These are phyloP conservation scores for Adoxophyes honmai DNA, from an alignment of 1,140 invertebrate genomes.

Conservation along the genomic window DNA sequence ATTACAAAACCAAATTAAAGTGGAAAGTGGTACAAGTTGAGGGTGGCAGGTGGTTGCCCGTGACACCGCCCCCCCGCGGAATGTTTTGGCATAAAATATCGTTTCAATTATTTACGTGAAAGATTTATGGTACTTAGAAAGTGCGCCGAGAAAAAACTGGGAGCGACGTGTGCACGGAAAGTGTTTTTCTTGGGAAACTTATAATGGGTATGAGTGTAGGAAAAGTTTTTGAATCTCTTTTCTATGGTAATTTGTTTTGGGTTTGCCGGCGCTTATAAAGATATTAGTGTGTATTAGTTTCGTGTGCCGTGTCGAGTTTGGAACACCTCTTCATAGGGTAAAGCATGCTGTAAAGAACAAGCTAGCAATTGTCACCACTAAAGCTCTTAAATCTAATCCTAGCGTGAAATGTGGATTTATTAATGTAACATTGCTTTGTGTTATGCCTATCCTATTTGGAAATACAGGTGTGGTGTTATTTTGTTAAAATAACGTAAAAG, in stretches of 20 bases:
- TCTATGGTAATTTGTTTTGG: constrained; percentile 75
- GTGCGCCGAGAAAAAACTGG: constrained; percentile 72
- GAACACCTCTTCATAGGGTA: too few species aligned
- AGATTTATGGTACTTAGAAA: constrained; percentile 76
- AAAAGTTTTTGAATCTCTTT: constrained; percentile 73
- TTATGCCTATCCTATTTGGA: too few species aligned
- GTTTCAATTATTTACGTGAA: constrained; percentile 77
- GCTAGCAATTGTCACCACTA: too few species aligned
- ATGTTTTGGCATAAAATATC: constrained; percentile 78
- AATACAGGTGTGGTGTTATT: too few species aligned
- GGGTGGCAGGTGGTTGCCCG: constrained; percentile 58
- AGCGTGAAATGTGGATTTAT: too few species aligned
- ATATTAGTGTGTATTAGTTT: constrained; percentile 50
- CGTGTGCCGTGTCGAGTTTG: too few species aligned
- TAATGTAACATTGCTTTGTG: too few species aligned
- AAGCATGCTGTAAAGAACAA: too few species aligned
- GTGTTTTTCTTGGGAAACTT: constrained; percentile 75
- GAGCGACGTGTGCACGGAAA: constrained; percentile 74
- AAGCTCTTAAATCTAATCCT: too few species aligned
- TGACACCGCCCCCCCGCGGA: constrained; percentile 67
- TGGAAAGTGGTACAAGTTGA: constrained; percentile 74
- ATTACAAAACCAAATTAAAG: constrained; percentile 77
- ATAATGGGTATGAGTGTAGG: constrained; percentile 73
- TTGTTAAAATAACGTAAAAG: too few species aligned
- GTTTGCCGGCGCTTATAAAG: constrained; percentile 49